Evolutionary conservation across 30 jellyfish, hydroid and myxozoan species (phyloP), one percentile per base, ranked within the genome.

Genomic region (Aurelia aurita complex sp. Pacific): DNA sequence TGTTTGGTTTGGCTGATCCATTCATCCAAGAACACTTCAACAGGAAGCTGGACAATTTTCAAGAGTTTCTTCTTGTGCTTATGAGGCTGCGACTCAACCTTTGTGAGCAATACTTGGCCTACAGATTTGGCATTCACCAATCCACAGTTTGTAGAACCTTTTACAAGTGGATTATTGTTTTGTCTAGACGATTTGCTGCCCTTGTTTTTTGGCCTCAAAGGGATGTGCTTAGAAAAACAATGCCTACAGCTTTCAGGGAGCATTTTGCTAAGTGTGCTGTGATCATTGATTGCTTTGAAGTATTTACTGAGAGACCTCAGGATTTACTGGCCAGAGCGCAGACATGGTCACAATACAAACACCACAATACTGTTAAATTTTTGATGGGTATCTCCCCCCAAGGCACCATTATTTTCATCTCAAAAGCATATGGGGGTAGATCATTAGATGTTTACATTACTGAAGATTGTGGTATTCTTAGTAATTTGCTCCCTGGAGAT

Each of bases 401-500:
- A 70, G 90, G 96, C 34, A 53, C 90, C 64, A 68, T 86, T 4
- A 61, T 76, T 2, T 77, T 77, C 53, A 33, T 86, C 10, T 67
- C 96, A 50, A 76, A 86, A 15, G 85, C 64, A 40, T 75, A 87
- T 88, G 90, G 96, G 10, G 96, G 86, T 12, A 23, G 96, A 18
- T 50, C 96, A 8, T 23, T 57, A 19, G 29, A 76, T 67, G 57
- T 33, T 34, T 65, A 42, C 60, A 23, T 86, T 8, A 67, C 96
- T 11, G 73, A 53, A 9, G 71, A 23, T 23, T 23, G 29, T 23
- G 29, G 29, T 23, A 23, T 23, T 23, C 29, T 23, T 23, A 23
- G 29, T 23, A 23, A 23, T 23, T 23, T 23, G 29, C 29, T 23
- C 29, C 29, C 29, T 23, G 29, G 29, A 23, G 29, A 23, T 23